Evolutionary conservation across 1,140 invertebrate species (phyloP), one percentile per base, ranked within the genome.

Genomic region (Hormaphis cornu): DNA sequence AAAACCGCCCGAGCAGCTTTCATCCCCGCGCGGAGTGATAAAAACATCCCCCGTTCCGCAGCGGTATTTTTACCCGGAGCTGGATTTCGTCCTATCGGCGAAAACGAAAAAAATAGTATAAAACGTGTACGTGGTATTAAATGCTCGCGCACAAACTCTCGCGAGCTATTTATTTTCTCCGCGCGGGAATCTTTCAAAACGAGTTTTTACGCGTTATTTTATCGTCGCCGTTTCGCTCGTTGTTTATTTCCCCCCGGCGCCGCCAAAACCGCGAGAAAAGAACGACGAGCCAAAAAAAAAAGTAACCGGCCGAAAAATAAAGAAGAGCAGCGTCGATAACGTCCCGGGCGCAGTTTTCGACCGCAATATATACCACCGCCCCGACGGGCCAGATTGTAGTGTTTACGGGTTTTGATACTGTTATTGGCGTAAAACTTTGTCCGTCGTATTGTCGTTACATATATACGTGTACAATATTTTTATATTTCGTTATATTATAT

Each of bases 161-260:
- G 28, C 16, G n/a, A 66, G 61, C 61, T 66, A 66, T 66, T 66
- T 66, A 66, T 66, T 66, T 66, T 66, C 61, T 66, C 61, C 18
- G 7, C 61, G 50, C 61, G 61, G 44, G 61, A n/a, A 50, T 66
- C 61, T 24, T 66, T 66, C 50, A 35, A 66, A 66, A 66, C 61
- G 61, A 50, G 46, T 66, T 66, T 66, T 66, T 50, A 50, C 44
- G 48, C 50, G 61, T 50, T 66, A 44, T 66, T 66, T 66, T 66
- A 66, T 66, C 50, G 35, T 66, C 48, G 48, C 50, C 48, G 44
- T 66, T 66, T 66, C 24, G 61, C 44, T 48, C 61, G 61, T 66
- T 66, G 61, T 66, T 66, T 33, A 50, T 66, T 10, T 14, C 20
- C 20, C 20, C 50, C 22, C 10, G 9, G 12, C 12, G 9, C 12